These are phyloP conservation scores for Tenualosa ilisha DNA, from an alignment of 2,797 vertebrate species.

Conservation along the genomic window DNA sequence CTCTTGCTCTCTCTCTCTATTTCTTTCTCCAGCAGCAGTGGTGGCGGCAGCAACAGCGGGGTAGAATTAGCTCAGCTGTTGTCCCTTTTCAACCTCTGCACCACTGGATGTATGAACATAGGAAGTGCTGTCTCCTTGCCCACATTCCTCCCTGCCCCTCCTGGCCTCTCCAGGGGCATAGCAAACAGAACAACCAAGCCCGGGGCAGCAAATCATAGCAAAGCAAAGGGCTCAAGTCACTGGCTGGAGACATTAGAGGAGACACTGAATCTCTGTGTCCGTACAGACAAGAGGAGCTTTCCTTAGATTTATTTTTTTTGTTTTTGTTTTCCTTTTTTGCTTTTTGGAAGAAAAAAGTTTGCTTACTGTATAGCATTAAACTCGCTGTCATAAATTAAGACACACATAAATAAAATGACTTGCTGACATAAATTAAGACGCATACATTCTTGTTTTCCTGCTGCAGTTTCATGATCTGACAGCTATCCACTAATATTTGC, in stretches of 20 bases:
- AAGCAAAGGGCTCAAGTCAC: neutral
- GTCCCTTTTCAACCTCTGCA: neutral
- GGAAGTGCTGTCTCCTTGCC: constrained; percentile 8
- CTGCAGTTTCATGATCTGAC: too few species aligned
- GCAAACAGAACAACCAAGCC: neutral
- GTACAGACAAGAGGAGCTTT: neutral
- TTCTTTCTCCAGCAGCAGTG: neutral
- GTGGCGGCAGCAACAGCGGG: constrained; percentile 16
- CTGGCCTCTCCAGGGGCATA: neutral
- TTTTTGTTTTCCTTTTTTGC: neutral
- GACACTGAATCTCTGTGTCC: too few species aligned
- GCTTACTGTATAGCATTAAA: neutral
- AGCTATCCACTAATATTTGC: neutral
- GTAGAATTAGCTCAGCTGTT: constrained; percentile 19
- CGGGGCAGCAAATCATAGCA: neutral
- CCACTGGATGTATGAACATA: constrained; percentile 4
- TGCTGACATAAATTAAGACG: neutral
- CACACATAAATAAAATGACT: neutral
- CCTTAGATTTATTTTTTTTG: neutral
- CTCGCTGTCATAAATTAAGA: too few species aligned
- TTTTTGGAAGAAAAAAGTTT: neutral
- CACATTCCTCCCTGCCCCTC: neutral
- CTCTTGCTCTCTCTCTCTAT: neutral
- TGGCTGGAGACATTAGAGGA: neutral
- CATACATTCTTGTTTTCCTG: neutral